Percentiles rank a stretch among this genome's conserved stretches.
These are phyloP conservation scores for Trichechus manatus DNA, from an alignment of 2,113 vertebrate genomes.

Conservation along the genomic window DNA sequence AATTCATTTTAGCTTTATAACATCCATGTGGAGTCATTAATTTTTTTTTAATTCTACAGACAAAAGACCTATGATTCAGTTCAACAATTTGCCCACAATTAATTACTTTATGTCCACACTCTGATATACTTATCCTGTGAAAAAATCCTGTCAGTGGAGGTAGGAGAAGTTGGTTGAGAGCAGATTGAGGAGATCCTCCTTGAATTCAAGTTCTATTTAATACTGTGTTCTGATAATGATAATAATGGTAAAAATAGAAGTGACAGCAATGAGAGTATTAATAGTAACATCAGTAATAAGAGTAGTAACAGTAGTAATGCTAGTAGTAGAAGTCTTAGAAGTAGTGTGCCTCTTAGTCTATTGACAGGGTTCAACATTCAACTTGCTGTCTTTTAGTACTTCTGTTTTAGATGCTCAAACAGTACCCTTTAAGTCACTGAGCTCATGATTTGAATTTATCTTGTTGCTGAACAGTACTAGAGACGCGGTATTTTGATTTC, in stretches of 20 bases:
- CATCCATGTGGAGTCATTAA: not conserved
- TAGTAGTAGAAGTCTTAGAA: not conserved
- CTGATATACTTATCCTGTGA: not conserved
- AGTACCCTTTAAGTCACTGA: not conserved
- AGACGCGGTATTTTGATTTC: not conserved
- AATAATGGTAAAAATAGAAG: not conserved
- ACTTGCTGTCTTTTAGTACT: not conserved
- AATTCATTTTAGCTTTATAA: not conserved
- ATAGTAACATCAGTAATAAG: not conserved
- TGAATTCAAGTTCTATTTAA: not conserved
- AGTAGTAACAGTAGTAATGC: not conserved
- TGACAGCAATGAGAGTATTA: not conserved
- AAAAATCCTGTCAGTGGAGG: not conserved
- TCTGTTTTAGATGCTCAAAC: not conserved
- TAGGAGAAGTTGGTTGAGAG: not conserved
- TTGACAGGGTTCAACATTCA: not conserved
- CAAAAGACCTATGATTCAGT: not conserved
- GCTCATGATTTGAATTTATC: not conserved
- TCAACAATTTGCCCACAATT: not conserved
- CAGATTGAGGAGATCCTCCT: not conserved
- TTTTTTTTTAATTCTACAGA: slow-evolving; percentile 30
- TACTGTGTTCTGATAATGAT: not conserved
- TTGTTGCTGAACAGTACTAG: not conserved
- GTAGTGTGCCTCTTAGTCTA: not conserved
- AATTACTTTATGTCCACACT: not conserved